Evolutionary conservation across 1,140 invertebrate genomes (phyloP).

Genomic region (Nasonia vitripennis): DNA sequence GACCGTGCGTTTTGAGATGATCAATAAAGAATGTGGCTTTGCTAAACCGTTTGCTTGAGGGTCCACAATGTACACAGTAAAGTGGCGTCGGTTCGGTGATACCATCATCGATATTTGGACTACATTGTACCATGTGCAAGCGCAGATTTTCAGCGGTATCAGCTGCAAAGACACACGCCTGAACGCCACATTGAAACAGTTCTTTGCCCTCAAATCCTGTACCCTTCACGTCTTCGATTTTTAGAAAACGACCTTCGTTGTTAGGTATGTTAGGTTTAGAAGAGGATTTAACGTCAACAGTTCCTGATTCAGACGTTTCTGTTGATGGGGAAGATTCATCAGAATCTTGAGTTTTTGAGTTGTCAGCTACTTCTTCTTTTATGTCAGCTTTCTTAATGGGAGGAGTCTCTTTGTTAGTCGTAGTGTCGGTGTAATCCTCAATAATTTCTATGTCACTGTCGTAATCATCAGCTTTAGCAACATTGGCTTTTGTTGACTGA

Average conservation of each 20-base stretch:
- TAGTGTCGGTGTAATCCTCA: constrained; percentile 53
- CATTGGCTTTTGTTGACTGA: neutral
- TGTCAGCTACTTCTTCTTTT: constrained; percentile 1
- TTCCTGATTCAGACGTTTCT: neutral
- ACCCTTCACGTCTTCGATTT: constrained; percentile 68
- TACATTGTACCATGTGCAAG: constrained; percentile 74
- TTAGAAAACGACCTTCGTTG: constrained; percentile 46
- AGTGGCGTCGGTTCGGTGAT: constrained; percentile 50
- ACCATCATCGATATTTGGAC: constrained; percentile 51
- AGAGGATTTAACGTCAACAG: neutral
- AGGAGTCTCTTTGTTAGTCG: constrained; percentile 15
- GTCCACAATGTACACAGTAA: constrained; percentile 69
- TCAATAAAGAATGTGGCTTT: constrained; percentile 71
- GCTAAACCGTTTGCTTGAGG: constrained; percentile 73
- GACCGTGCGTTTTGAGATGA: constrained; percentile 74
- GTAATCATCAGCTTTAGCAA: neutral
- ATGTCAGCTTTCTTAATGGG: neutral
- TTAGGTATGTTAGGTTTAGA: neutral
- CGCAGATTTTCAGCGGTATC: constrained; percentile 66
- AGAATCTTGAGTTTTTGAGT: neutral
- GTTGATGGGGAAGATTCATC: neutral
- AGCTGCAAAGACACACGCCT: constrained; percentile 64
- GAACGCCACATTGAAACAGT: constrained; percentile 76
- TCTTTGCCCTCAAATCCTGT: constrained; percentile 68
- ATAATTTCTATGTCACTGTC: constrained; percentile 70